These are phyloP conservation scores for Neosilurus hyrtlii DNA, from an alignment of 2,797 vertebrate genomes.

Conservation along the genomic window DNA sequence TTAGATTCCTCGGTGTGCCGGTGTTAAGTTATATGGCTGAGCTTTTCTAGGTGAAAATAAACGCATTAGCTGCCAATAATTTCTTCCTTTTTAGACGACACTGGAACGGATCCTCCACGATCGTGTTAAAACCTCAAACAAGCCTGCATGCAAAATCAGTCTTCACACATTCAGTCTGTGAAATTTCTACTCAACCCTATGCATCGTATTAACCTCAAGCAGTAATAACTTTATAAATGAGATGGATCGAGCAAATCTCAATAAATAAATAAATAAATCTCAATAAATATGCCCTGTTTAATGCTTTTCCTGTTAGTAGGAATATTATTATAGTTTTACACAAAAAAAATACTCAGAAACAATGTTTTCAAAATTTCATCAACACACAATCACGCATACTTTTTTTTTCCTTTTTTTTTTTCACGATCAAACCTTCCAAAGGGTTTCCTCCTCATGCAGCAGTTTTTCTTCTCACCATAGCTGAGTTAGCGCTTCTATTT, in stretches of 20 bases:
- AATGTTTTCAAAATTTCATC: too few species aligned
- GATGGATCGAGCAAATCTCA: background rate
- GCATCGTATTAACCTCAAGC: background rate
- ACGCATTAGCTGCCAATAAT: slow-evolving; percentile 8
- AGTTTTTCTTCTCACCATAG: too few species aligned
- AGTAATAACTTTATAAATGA: background rate
- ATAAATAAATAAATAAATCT: background rate
- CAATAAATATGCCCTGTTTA: too few species aligned
- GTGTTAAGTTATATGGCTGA: background rate
- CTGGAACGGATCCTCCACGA: background rate
- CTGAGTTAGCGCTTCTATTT: too few species aligned
- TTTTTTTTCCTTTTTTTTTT: too few species aligned
- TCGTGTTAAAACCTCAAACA: background rate
- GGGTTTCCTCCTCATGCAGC: too few species aligned
- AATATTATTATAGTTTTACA: background rate
- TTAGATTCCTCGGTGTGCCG: background rate
- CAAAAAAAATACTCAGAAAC: too few species aligned
- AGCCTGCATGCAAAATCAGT: background rate
- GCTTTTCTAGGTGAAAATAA: background rate
- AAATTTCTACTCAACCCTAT: background rate
- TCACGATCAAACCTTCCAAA: too few species aligned
- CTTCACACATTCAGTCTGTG: background rate
- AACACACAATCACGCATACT: too few species aligned
- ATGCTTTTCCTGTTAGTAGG: background rate
- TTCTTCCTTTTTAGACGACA: background rate